Percentiles rank a stretch among this genome's conserved stretches.
phyloP scores from a whole-genome alignment of 23 tunicate species.

The Phallusia fumigata region DNA sequence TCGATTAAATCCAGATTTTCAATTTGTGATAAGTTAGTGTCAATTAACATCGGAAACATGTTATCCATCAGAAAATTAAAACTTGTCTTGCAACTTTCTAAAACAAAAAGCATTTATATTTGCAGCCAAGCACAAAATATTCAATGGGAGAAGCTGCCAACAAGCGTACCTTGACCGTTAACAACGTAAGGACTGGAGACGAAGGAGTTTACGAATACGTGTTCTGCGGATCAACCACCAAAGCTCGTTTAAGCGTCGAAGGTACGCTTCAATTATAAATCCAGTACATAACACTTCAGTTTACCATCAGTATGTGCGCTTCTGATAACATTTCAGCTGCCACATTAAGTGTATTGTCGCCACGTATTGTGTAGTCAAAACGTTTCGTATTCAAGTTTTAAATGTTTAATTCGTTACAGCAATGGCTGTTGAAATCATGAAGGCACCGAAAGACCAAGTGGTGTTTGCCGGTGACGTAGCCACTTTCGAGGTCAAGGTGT shows the following conservation, averaged over 20 bases:
- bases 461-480: conserved; percentile 80
- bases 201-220: conserved; percentile 79
- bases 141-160: conserved; percentile 18
- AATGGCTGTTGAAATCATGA: conserved; percentile 56
- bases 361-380: too few species aligned
- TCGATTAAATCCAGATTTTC: too few species aligned
- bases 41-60: too few species aligned
- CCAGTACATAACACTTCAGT: too few species aligned
- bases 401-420: background rate
- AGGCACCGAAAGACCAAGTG: conserved; percentile 60
- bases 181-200: conserved; percentile 31
- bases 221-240: conserved; percentile 48
- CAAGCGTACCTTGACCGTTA: conserved; percentile 46
- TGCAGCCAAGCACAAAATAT: conserved; percentile 34
- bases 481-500: conserved; percentile 63
- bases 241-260: conserved; percentile 55
- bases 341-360: too few species aligned
- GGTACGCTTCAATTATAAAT: conserved; percentile 19
- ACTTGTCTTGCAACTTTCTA: too few species aligned
- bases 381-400: too few species aligned
- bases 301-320: too few species aligned
- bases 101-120: too few species aligned
- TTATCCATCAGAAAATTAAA: too few species aligned
- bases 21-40: too few species aligned
- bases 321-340: too few species aligned